Evolutionary conservation across 2,888 invertebrate species (phyloP).

Genomic region (Taenaris catops): DNA sequence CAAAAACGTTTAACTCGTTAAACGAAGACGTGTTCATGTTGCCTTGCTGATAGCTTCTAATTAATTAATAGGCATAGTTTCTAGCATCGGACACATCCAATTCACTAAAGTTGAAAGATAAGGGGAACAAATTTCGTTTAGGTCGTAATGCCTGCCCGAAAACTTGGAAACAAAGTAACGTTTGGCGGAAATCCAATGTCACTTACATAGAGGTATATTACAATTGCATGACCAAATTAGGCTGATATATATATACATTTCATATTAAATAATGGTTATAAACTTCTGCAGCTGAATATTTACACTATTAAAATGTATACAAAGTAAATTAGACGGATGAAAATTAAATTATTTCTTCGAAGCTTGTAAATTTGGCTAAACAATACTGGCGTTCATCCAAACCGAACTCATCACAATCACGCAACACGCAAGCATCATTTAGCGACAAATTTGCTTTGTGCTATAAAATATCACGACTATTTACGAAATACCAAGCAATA

Average conservation of each 20-base stretch:
- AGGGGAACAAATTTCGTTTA: conserved; percentile 10
- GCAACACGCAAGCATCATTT: conserved; percentile 55
- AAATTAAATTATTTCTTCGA: conserved; percentile 9
- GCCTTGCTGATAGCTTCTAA: conserved; percentile 39
- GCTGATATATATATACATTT: conserved; percentile 38
- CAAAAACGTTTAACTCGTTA: too few species aligned
- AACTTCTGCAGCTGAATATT: too few species aligned
- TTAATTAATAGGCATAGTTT: conserved; percentile 31
- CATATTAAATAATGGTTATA: too few species aligned
- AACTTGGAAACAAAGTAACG: conserved; percentile 59
- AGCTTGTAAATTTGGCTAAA: conserved; percentile 32
- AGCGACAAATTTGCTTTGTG: conserved; percentile 53
- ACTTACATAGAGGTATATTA: conserved; percentile 63
- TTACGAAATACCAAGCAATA: conserved; percentile 2
- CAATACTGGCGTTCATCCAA: conserved; percentile 52
- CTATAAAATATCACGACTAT: conserved; percentile 31
- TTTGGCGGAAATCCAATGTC: conserved; percentile 67
- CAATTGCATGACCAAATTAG: conserved; percentile 52
- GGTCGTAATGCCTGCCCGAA: conserved; percentile 41
- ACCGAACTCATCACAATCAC: conserved; percentile 53
- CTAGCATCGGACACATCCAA: not conserved
- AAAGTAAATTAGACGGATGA: conserved; percentile 2
- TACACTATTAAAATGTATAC: too few species aligned
- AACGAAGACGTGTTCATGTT: conserved; percentile 49
- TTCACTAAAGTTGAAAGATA: conserved; percentile 8